Evolutionary conservation across 2,113 vertebrate genomes (phyloP).

Genomic region (Dendropsophus ebraccatus): DNA sequence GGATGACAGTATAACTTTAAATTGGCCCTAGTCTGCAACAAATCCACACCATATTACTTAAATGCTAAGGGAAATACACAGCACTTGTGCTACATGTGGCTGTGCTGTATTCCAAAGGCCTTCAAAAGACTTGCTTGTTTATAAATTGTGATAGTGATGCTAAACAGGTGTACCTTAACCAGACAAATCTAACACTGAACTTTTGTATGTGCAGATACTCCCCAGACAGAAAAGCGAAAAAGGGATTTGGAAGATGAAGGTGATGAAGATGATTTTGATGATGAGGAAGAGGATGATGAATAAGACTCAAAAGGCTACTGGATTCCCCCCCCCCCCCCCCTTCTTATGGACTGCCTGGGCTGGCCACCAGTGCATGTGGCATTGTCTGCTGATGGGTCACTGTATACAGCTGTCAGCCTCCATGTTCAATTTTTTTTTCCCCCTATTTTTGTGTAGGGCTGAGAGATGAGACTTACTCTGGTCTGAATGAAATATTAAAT

Average conservation of each 20-base stretch:
- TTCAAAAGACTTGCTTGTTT: too few species aligned
- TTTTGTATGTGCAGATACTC: constrained; percentile 8
- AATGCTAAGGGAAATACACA: too few species aligned
- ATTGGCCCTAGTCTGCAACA: too few species aligned
- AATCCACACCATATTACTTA: too few species aligned
- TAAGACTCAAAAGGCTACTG: constrained; percentile 46
- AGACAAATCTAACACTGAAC: background rate
- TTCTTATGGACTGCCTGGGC: constrained; percentile 50
- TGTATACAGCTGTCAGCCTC: constrained; percentile 29
- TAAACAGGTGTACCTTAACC: background rate
- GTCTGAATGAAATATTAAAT: constrained; percentile 49
- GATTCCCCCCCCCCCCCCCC: too few species aligned
- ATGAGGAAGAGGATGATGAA: constrained; percentile 53
- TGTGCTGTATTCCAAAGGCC: too few species aligned
- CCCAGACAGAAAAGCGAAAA: constrained; percentile 53
- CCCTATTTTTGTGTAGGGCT: constrained; percentile 42
- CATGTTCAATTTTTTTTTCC: constrained; percentile 20
- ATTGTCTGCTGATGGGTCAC: constrained; percentile 25
- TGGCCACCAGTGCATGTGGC: constrained; percentile 46
- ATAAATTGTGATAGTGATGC: too few species aligned
- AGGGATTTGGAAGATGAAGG: constrained; percentile 54
- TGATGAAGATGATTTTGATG: constrained; percentile 30
- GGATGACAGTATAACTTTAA: too few species aligned
- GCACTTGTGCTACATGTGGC: too few species aligned
- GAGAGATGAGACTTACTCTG: constrained; percentile 40